phyloP scores from a whole-genome alignment of 1,140 invertebrate species.

The Physella acuta region DNA sequence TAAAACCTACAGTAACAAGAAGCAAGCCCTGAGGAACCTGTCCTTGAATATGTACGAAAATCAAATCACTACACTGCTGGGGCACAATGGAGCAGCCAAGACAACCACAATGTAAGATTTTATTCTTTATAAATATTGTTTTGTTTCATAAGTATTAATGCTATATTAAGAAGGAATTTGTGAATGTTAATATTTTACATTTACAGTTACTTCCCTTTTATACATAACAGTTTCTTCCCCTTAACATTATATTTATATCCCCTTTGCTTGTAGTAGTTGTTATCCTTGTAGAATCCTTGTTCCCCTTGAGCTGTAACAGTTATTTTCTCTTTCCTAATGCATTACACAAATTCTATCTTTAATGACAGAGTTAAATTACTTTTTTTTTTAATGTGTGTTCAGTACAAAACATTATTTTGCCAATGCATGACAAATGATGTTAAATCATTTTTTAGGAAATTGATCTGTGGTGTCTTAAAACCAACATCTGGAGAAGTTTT shows the following conservation, averaged over 20 bases:
- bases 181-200: too few relatives aligned
- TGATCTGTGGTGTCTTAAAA: slow-evolving; percentile 79
- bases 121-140: background rate
- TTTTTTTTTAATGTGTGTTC: background rate
- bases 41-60: slow-evolving; percentile 71
- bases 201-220: too few relatives aligned
- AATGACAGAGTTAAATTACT: too few relatives aligned
- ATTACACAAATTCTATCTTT: too few relatives aligned
- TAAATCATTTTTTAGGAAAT: slow-evolving; percentile 68
- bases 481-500: slow-evolving; percentile 71
- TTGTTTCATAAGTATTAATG: background rate
- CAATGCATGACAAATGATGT: background rate
- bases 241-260: too few relatives aligned
- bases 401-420: background rate
- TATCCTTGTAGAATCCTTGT: too few relatives aligned
- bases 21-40: slow-evolving; percentile 68
- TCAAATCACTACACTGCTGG: slow-evolving; percentile 65
- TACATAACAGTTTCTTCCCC: too few relatives aligned
- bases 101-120: slow-evolving; percentile 64
- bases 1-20: slow-evolving; percentile 43
- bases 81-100: slow-evolving; percentile 68
- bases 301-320: too few relatives aligned
- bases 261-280: too few relatives aligned
- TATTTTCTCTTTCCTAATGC: too few relatives aligned
- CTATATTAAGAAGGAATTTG: background rate